Conservation (phyloP, 2,113 vertebrate genomes). For the Pygoscelis antarcticus region DNA sequence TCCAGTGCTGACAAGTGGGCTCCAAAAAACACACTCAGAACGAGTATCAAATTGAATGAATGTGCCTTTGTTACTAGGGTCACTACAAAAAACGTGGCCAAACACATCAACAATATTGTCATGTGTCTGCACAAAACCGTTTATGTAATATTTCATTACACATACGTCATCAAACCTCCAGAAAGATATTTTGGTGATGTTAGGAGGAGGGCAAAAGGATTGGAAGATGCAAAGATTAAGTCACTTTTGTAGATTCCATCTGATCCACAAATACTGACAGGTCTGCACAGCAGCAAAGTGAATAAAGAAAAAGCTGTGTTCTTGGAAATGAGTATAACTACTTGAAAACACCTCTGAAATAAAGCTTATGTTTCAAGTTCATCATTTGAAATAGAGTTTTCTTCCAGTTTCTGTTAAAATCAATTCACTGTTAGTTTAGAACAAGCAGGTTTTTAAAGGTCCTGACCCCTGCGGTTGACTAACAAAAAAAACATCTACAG, state of each 20-base stretch:
- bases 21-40: not conserved
- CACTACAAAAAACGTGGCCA: not conserved
- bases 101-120: not conserved
- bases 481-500: not conserved
- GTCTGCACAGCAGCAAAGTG: not conserved
- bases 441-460: not conserved
- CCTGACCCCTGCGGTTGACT: not conserved
- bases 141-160: not conserved
- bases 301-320: not conserved
- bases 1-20: not conserved
- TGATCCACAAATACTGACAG: not conserved
- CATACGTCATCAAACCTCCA: not conserved
- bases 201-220: not conserved
- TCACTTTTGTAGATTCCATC: not conserved
- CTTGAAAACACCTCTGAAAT: not conserved
- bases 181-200: not conserved
- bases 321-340: not conserved
- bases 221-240: not conserved
- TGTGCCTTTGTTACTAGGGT: not conserved
- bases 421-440: not conserved
- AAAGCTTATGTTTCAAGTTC: not conserved
- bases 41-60: not conserved
- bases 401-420: not conserved
- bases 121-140: not conserved
- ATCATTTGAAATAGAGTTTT: not conserved